Conservation (phyloP, 2,113 vertebrate species). For the Eulemur rufifrons region DNA sequence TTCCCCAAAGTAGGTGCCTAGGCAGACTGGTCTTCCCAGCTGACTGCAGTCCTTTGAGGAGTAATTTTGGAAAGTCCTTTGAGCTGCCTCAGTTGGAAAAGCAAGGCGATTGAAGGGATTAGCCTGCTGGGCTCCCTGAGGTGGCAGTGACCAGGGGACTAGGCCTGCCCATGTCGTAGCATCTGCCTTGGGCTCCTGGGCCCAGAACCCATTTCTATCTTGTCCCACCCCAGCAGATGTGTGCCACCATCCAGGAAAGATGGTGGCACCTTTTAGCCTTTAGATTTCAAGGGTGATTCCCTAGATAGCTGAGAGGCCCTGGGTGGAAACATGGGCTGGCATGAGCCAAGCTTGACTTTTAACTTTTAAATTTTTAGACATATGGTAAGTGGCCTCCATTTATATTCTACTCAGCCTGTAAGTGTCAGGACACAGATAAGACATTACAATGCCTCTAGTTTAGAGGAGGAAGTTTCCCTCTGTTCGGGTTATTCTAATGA, state of each 20-base stretch:
- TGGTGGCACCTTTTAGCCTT: not conserved
- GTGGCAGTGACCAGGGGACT: too few species aligned
- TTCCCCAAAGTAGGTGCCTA: not conserved
- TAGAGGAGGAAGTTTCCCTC: not conserved
- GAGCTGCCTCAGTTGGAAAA: not conserved
- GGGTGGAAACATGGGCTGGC: not conserved
- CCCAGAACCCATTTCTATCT: not conserved
- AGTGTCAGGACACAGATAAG: not conserved
- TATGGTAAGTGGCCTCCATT: not conserved
- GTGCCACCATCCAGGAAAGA: not conserved
- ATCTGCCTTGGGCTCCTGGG: not conserved
- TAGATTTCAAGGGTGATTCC: not conserved
- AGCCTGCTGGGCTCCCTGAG: not conserved
- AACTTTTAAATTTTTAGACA: constrained; percentile 19
- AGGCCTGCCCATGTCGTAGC: not conserved
- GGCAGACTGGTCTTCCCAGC: not conserved
- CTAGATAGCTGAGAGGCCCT: not conserved
- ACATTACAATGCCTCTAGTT: not conserved
- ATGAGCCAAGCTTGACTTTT: not conserved
- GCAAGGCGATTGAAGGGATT: not conserved
- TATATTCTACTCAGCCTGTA: not conserved
- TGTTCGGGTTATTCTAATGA: not conserved
- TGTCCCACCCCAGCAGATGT: not conserved
- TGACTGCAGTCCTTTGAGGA: not conserved
- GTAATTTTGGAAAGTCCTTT: not conserved